Evolutionary conservation across 2,888 invertebrate genomes (phyloP).

Genomic region (Danaus chrysippus): DNA sequence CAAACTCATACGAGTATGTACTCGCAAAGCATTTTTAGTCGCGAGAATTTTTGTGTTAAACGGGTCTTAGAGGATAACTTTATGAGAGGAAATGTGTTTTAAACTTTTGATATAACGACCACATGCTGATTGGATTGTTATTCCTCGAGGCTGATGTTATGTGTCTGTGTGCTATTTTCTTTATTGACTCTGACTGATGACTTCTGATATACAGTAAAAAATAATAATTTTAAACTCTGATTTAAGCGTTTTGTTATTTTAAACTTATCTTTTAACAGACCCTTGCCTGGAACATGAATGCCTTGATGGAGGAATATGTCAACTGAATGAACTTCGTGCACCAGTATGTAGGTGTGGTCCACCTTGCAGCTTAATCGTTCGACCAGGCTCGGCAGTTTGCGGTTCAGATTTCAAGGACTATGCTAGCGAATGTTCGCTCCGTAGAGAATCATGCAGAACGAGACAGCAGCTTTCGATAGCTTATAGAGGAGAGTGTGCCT

Average conservation of each 20-base stretch:
- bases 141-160: conserved; percentile 9
- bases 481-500: conserved; percentile 89
- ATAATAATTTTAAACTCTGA: not conserved
- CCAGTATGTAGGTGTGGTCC: conserved; percentile 90
- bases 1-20: not conserved
- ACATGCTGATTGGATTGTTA: conserved; percentile 25
- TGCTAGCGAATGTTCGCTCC: conserved; percentile 88
- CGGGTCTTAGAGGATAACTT: conserved; percentile 18
- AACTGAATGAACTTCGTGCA: conserved; percentile 86
- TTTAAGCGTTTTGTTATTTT: not conserved
- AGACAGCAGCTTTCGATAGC: conserved; percentile 86
- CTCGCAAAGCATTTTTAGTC: conserved; percentile 23
- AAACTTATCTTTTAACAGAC: conserved; percentile 75
- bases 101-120: conserved; percentile 21
- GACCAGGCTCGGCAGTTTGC: conserved; percentile 83
- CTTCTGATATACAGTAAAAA: conserved; percentile 9
- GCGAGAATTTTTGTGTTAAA: conserved; percentile 22
- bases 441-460: conserved; percentile 88
- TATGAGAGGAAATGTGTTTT: conserved; percentile 19
- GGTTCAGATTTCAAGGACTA: conserved; percentile 90
- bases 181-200: not conserved
- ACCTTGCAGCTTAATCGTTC: conserved; percentile 85
- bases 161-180: not conserved
- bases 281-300: conserved; percentile 90
- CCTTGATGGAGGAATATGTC: conserved; percentile 88